Conservation (phyloP, 2,113 vertebrate genomes). For the Motacilla tschutschensis region DNA sequence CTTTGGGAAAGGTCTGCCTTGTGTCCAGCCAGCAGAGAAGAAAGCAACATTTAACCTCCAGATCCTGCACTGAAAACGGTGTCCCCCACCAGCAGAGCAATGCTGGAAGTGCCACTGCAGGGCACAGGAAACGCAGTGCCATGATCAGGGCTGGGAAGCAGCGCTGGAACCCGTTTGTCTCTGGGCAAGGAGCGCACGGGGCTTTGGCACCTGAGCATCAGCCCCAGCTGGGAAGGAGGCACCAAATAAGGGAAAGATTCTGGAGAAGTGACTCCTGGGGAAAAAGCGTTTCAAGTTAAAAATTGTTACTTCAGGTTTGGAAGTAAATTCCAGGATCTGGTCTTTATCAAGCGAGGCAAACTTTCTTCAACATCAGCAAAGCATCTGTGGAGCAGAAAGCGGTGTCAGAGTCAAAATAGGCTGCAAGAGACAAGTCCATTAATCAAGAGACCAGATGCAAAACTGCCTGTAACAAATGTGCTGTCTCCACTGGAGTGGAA, state of each 20-base stretch:
- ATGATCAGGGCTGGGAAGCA: not conserved
- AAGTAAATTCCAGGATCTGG: slow-evolving; percentile 80
- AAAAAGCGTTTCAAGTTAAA: slow-evolving; percentile 80
- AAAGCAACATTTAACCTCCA: not conserved
- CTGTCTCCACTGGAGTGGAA: slow-evolving; percentile 31
- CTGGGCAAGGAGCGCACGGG: not conserved
- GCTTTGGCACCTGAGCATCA: slow-evolving; percentile 60
- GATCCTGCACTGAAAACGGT: not conserved
- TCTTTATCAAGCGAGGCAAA: slow-evolving; percentile 78
- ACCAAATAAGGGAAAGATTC: slow-evolving; percentile 85
- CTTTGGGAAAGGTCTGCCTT: not conserved
- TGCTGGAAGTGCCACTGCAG: not conserved
- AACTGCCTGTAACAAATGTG: slow-evolving; percentile 37
- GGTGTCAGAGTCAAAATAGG: slow-evolving; percentile 56
- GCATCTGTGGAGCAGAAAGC: slow-evolving; percentile 63
- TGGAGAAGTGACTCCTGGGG: slow-evolving; percentile 65
- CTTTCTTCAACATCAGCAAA: slow-evolving; percentile 68
- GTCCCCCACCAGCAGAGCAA: not conserved
- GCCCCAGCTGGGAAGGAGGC: slow-evolving; percentile 69
- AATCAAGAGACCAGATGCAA: slow-evolving; percentile 62
- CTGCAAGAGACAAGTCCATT: slow-evolving; percentile 65
- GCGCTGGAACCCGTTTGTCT: slow-evolving; percentile 1
- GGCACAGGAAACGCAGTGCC: slow-evolving; percentile 11
- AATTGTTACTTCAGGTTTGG: slow-evolving; percentile 81
- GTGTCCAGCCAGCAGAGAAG: slow-evolving; percentile 1